Evolutionary conservation across 2,797 vertebrate genomes (phyloP).

Genomic region (Limosa lapponica): DNA sequence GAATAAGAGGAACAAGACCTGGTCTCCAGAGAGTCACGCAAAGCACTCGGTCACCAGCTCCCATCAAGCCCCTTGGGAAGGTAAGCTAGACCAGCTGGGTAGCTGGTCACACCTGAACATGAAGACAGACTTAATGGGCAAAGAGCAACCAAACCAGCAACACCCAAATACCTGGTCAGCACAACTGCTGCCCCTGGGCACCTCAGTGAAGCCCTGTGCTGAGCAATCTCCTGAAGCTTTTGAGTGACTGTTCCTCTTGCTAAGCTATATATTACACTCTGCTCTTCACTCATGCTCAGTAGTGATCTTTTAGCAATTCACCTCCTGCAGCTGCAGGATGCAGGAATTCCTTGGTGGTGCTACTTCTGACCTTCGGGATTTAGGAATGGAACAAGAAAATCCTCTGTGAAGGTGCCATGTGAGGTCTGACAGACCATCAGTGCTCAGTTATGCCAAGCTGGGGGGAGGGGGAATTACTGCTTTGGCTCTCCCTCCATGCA

Average conservation of each 20-base stretch:
- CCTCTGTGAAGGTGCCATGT: background rate
- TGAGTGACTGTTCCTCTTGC: rapidly evolving
- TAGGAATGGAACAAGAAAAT: background rate
- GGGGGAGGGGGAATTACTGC: background rate
- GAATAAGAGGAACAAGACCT: background rate
- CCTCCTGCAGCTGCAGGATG: background rate
- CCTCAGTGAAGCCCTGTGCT: background rate
- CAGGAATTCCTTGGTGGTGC: background rate
- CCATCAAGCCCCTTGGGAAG: background rate
- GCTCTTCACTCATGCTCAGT: background rate
- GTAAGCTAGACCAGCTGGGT: background rate
- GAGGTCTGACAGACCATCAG: background rate
- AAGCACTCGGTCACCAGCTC: background rate
- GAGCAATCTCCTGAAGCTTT: background rate
- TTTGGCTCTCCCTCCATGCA: background rate
- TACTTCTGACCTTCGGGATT: background rate
- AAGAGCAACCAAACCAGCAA: background rate
- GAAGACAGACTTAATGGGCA: background rate
- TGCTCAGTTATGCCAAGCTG: background rate
- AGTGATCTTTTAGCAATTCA: background rate
- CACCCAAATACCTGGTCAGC: background rate
- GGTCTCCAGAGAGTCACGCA: background rate
- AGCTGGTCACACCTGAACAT: background rate
- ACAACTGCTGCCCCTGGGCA: background rate
- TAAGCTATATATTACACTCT: background rate